Evolutionary conservation across 2,113 vertebrate species (phyloP).

Genomic region (Cyprinus carpio): DNA sequence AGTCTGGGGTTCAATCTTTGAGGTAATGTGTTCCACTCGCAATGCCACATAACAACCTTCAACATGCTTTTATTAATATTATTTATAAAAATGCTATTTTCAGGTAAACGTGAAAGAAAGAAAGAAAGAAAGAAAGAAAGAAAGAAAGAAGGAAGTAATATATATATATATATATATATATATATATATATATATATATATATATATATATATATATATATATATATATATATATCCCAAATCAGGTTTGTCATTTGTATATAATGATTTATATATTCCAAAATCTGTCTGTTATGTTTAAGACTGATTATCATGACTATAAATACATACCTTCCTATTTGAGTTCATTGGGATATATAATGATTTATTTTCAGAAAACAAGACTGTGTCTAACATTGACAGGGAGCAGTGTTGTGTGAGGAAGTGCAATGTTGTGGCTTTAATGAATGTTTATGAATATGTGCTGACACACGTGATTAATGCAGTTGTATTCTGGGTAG

Average conservation of each 20-base stretch:
- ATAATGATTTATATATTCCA: background rate
- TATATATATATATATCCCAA: no score
- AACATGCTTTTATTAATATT: background rate
- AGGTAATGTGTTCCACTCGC: background rate
- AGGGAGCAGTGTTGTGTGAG: slow-evolving; percentile 1
- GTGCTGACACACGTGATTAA: slow-evolving; percentile 43
- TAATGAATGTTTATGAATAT: slow-evolving; percentile 41
- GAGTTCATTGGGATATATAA: background rate
- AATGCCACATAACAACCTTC: background rate
- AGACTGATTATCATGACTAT: background rate
- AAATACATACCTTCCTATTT: background rate
- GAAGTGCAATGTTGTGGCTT: slow-evolving; percentile 3
- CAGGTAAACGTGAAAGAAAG: no score
- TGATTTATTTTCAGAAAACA: background rate
- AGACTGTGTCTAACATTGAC: background rate
- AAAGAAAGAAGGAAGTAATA: no score
- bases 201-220: no score
- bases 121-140: no score
- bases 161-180: no score
- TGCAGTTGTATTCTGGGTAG: slow-evolving; percentile 41
- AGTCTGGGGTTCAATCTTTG: background rate
- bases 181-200: no score
- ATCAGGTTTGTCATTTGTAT: no score
- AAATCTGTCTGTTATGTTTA: background rate
- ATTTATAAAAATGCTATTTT: no score